phyloP scores from a whole-genome alignment of 2,113 vertebrate genomes.

The Stigmatopora nigra region DNA sequence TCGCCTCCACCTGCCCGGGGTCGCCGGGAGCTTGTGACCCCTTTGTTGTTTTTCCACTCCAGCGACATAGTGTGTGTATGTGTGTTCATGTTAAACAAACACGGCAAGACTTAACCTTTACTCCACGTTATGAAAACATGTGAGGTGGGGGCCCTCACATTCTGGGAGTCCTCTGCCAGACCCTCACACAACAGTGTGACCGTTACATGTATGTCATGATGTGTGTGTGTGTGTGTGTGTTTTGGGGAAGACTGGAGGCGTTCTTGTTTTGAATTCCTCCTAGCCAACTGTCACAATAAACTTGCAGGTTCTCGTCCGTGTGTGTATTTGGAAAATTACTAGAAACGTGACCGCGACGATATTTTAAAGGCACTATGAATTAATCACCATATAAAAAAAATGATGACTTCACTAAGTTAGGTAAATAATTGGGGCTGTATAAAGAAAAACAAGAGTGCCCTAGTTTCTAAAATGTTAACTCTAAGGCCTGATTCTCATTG shows the following conservation, averaged over 20 bases:
- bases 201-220: slow-evolving; percentile 12
- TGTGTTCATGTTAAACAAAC: slow-evolving; percentile 53
- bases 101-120: slow-evolving; percentile 49
- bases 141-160: slow-evolving; percentile 24
- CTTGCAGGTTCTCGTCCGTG: slow-evolving; percentile 10
- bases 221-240: slow-evolving; percentile 13
- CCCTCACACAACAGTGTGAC: slow-evolving; percentile 7
- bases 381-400: too few relatives aligned
- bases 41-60: slow-evolving; percentile 49
- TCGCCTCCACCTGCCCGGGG: slow-evolving; percentile 40
- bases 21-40: slow-evolving; percentile 30
- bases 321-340: slow-evolving; percentile 26
- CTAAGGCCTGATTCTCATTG: background rate
- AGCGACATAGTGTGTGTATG: slow-evolving; percentile 7
- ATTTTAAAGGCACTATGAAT: too few relatives aligned
- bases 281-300: slow-evolving; percentile 60
- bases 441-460: too few relatives aligned
- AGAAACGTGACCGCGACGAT: too few relatives aligned
- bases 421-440: too few relatives aligned
- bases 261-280: slow-evolving; percentile 65
- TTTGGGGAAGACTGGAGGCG: slow-evolving; percentile 39
- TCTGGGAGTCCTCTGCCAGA: slow-evolving; percentile 1
- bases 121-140: slow-evolving; percentile 55
- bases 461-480: too few relatives aligned
- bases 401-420: too few relatives aligned